These are phyloP conservation scores for Osmerus mordax DNA, from an alignment of 2,113 vertebrate species.

Conservation along the genomic window DNA sequence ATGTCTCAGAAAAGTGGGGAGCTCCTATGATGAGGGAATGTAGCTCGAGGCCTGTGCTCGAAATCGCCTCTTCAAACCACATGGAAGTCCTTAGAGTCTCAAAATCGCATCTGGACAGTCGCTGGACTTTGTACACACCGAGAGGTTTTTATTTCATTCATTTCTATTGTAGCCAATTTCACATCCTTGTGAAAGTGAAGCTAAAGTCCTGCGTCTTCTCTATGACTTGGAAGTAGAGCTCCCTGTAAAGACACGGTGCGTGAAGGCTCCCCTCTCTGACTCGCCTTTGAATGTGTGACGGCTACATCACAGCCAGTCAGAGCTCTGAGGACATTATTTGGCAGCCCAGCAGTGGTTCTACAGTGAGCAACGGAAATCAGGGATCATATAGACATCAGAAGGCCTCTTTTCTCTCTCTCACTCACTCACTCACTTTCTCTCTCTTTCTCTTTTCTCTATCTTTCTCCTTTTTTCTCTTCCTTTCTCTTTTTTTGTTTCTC, in stretches of 20 bases:
- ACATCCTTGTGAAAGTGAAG: conserved; percentile 61
- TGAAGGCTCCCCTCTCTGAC: conserved; percentile 65
- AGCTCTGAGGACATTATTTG: conserved; percentile 69
- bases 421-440: no score
- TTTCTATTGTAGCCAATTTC: conserved; percentile 19
- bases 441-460: no score
- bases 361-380: conserved; percentile 62
- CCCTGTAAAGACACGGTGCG: conserved; percentile 67
- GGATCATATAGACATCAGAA: conserved; percentile 70
- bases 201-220: conserved; percentile 56
- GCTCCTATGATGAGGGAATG: no score
- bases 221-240: conserved; percentile 56
- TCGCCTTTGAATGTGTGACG: conserved; percentile 70
- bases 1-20: no score
- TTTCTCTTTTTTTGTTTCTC: no score
- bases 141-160: no score
- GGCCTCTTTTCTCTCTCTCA: conserved; percentile 41
- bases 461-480: no score
- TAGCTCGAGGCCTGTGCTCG: no score
- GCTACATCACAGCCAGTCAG: conserved; percentile 73
- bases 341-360: conserved; percentile 49
- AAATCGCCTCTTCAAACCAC: no score
- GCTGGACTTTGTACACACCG: no score
- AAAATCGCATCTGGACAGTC: no score
- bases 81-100: no score